Base-by-base conservation (phyloP, 2,888 invertebrate genomes). In the Synanthedon formicaeformis region DNA sequence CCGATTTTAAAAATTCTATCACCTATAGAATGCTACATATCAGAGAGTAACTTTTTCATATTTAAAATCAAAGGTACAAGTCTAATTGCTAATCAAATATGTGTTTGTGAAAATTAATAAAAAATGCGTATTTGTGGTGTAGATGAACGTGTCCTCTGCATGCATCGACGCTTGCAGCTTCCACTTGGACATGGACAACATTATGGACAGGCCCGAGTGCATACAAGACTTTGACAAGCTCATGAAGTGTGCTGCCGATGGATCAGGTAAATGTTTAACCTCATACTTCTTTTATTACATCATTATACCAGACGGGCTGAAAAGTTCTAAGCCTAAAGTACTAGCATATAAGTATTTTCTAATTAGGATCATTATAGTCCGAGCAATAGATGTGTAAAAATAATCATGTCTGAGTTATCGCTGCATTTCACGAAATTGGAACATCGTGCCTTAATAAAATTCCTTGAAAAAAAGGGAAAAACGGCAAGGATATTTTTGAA, bases 121-220 rank as follows among this genome's bases (percentile, higher is more conserved):
- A 23, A 34, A 10, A 34, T 34, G 34, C 10, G 6, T 34, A 34
- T 34, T 34, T 27, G 55, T 41, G 1, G 14, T 52, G 2, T 63
- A 86, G 87, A 84, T 83, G 83, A 95, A 95, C 75, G 95, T 96
- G 0, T 92, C 94, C 0, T 87, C 91, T 0, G 68, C 90, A 1
- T 96, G 96, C 68, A 91, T 94, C 78, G 93, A 93, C 66, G 95
- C 96, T 14, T 96, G 96, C 82, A 91, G 92, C 54, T 93, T 94
- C 81, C 94, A 94, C 68, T 81, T 95, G 52, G 95, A 95, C 69
- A 93, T 95, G 73, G 94, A 95, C 71, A 91, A 92, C 51, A 93
- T 95, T 50, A 92, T 94, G 73, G 93, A 94, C 78, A 90, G 91
- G 50, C 93, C 94, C 0, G 92, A 94, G 69, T 96, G 95, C 73